Evolutionary conservation across 2,888 invertebrate species (phyloP), one percentile per base, ranked within the genome.

Genomic region (Acleris literana): DNA sequence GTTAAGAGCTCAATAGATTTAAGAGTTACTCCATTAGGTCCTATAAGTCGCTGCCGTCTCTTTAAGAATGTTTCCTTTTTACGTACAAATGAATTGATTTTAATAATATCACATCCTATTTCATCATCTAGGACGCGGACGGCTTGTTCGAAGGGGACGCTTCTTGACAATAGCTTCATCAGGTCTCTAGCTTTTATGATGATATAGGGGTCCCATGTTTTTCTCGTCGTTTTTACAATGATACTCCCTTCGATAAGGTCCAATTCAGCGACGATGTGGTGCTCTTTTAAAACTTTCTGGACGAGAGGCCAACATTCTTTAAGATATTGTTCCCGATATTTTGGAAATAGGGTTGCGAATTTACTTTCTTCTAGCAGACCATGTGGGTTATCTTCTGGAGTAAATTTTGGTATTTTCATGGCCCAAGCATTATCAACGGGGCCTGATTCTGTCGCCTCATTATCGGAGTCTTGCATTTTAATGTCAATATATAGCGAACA

Each of bases 201-300:
- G 62, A 99, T 97, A 76, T 97, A 99, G 0, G 99, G 99, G 92
- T 99, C 99, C 98, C 98, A 99, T 1, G 99, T 99, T 93, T 99
- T 99, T 62, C 97, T 93, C 0, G 99, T 99, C 0, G 99, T 99
- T 84, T 94, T 94, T 0, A 99, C 99, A 0, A 96, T 95, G 96
- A 99, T 97, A 76, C 97, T 98, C 51, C 99, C 96, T 93, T 99
- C 99, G 5, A 99, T 94, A 2, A 98, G 93, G 90, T 99, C 99
- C 70, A 99, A 88, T 79, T 99, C 98, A 0, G 97, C 97, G 77
- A 96, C 95, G 11, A 99, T 87, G 72, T 95, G 94, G 84, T 97
- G 95, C 76, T 97, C 97, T 39, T 93, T 93, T 20, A 99, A 87
- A 0, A 95, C 94, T 87, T 98, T 98, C 81, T 98, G 95, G 0